Evolutionary conservation across 1,140 invertebrate species (phyloP).

Genomic region (roundworm (Caenorhabditis elegans)): WBcel235 BX284606.5:16612001-16612500

Average conservation of each 20-base stretch:
- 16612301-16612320: constrained; percentile 8
- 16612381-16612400: not conserved
- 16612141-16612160: too few species aligned
- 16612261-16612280: constrained; percentile 15
- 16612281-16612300: constrained; percentile 24
- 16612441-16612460: too few species aligned
- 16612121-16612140: too few species aligned
- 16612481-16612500: not conserved
- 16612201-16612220: not conserved
- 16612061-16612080: too few species aligned
- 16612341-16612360: not conserved
- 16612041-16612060: too few species aligned
- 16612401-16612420: not conserved
- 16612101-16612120: too few species aligned
- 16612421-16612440: not conserved
- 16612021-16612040: too few species aligned
- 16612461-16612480: constrained; percentile 8
- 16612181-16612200: not conserved
- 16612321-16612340: constrained; percentile 20
- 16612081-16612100: too few species aligned
- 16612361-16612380: not conserved
- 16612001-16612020: too few species aligned
- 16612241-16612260: not conserved
- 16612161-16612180: too few species aligned
- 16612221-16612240: not conserved